Evolutionary conservation across 2,797 vertebrate species (phyloP), one percentile per base, ranked within the genome.

Genomic region (Nothura maculosa): DNA sequence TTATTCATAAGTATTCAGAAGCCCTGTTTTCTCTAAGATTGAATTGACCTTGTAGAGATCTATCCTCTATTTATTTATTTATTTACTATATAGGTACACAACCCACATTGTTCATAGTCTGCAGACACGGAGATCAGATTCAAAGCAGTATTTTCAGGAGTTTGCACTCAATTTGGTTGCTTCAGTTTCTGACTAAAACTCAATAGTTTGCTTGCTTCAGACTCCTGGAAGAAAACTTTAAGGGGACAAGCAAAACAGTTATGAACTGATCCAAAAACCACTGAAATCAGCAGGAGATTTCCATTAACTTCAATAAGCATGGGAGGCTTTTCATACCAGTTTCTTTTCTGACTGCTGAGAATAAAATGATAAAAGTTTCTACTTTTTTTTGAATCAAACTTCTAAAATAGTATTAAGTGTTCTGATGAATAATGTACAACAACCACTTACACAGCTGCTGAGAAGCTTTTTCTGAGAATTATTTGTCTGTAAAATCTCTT

Each of bases 391-490:
- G 70, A 82, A 93, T 87, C 24, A 70, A 94, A 68, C n/a, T 85
- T 91, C 52, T 90, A 85, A 92, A 93, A 90, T 12, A 80, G 22
- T 36, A 77, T 86, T 88, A 94, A 88, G 54, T 87, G 64, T 88
- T 90, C 86, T 89, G 64, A 89, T 87, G 45, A 92, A 96, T 90
- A 95, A 90, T 85, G 68, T 87, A 87, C 83, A 81, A 38, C 60
- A 85, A 70, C 68, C 87, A 85, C 84, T 85, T 81, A 75, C 42
- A 80, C 27, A 82, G 45, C 30, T 76, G 19, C 66, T 92, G 38
- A 77, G 69, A 85, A 86, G 42, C n/a, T 85, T 34, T 80, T 94
- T 77, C 76, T 78, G 50, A 62, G 55, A 94, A 75, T 45, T 92
- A 73, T 89, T 90, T 90, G 14, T 47, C 72, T 85, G 40, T 74